Evolutionary conservation across 1,140 invertebrate genomes (phyloP).

Genomic region (Bombus vancouverensis): DNA sequence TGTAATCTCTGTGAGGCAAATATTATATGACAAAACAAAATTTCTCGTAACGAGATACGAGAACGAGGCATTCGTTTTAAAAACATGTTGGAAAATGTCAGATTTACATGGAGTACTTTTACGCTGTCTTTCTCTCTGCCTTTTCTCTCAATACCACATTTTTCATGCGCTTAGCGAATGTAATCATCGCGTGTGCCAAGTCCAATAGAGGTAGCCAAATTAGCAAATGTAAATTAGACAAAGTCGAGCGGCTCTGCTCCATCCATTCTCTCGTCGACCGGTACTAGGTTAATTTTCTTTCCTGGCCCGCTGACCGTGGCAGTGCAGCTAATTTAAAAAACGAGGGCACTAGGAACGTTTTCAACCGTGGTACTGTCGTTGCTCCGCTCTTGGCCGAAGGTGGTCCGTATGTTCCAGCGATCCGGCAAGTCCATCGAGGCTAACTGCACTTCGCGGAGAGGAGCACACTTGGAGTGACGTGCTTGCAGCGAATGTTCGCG

Average conservation of each 20-base stretch:
- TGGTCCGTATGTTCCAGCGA: conserved; percentile 17
- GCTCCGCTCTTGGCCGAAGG: neutral
- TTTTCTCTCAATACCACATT: neutral
- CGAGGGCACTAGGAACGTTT: conserved; percentile 10
- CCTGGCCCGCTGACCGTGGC: neutral
- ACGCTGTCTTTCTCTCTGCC: neutral
- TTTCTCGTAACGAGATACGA: neutral
- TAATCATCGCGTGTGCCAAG: neutral
- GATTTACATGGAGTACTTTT: neutral
- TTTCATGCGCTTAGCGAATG: neutral
- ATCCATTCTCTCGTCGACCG: neutral
- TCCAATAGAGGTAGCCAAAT: neutral
- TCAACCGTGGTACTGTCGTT: neutral
- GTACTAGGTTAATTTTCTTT: neutral
- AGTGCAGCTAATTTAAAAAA: conserved; percentile 19
- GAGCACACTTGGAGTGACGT: conserved; percentile 44
- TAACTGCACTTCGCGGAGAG: conserved; percentile 48
- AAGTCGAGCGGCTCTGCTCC: neutral
- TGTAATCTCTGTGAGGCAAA: neutral
- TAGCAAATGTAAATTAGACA: conserved; percentile 15
- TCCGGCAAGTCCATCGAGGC: conserved; percentile 37
- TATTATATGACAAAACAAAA: neutral
- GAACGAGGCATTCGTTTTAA: neutral
- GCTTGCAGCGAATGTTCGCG: conserved; percentile 33
- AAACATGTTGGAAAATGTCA: neutral